Evolutionary conservation across 2,797 vertebrate species (phyloP), one percentile per base, ranked within the genome.

Genomic region (Adrianichthys oophorus): DNA sequence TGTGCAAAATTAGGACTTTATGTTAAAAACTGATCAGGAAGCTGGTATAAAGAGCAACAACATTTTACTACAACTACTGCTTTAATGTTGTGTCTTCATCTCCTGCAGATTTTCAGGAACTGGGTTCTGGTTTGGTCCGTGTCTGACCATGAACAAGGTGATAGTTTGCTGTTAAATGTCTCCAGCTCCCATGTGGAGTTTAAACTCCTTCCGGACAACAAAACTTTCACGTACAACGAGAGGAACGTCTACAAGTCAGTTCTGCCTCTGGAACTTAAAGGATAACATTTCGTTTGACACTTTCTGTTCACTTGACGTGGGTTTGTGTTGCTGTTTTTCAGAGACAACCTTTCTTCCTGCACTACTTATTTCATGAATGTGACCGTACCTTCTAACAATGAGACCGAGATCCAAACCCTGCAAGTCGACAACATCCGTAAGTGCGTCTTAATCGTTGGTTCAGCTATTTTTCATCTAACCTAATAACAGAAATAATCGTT

Each of bases 121-220:
- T 82, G 76, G 80, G 60, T 72, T 49, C 52, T 79, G 71, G 44
- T 68, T 32, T 70, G 63, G 59, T 16, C 58, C 0, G 15, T 54
- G 1, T 0, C 55, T 3, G 29, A 61, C 2, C 0, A 15, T 4
- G 1, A 13, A 0, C 0, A 0, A 0, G n/a, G n/a, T 10, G 1
- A 1, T 0, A 0, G 1, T 0, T 2, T 65, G 5, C 2, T 68
- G 15, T 0, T 0, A 0, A 52, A 62, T 4, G 0, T 59, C 0
- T 1, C 2, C 62, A 70, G 40, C 46, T 74, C 68, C 16, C 41
- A 49, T 1, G 19, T 59, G 0, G 48, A 68, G 57, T 6, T 76
- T 2, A 17, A 18, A 2, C 56, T 66, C 6, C 21, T 1, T 6
- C 0, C 24, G 1, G 59, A 76, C 62, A 64, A 67, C 8, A 48